Conservation (phyloP, 2,113 vertebrate species). For the Megatriorchis doriae region DNA sequence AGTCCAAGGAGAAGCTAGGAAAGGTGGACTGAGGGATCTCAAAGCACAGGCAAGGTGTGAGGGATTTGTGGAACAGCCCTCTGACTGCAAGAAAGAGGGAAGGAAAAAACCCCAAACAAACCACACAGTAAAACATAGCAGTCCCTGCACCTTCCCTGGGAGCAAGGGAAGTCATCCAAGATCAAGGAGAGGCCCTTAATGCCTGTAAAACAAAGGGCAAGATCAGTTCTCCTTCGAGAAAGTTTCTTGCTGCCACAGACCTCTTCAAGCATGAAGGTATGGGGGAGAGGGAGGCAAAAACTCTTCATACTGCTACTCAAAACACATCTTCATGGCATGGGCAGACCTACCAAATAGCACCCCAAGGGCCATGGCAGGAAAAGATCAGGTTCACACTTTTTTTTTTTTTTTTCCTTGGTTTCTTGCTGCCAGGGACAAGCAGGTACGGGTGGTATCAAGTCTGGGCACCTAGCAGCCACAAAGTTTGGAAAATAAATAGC, state of each 20-base stretch:
- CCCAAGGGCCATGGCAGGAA: background rate
- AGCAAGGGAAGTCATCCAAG: background rate
- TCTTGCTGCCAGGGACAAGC: background rate
- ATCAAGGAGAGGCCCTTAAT: background rate
- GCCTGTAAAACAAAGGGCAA: background rate
- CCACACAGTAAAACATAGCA: background rate
- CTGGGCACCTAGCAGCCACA: background rate
- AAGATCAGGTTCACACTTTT: background rate
- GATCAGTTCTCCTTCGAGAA: background rate
- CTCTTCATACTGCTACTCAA: background rate
- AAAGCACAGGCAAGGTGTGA: background rate
- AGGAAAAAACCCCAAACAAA: background rate
- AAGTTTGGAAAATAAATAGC: background rate
- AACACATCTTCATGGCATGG: background rate
- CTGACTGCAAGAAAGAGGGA: background rate
- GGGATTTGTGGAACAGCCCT: background rate
- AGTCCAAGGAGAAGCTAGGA: background rate
- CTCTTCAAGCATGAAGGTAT: background rate
- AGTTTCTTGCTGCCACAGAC: background rate
- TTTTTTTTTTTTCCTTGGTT: background rate
- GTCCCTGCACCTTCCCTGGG: background rate
- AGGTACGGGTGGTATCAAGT: accelerated
- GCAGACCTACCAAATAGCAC: background rate
- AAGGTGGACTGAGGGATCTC: background rate
- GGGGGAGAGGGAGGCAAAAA: background rate